Conservation (phyloP, 2,113 vertebrate species). For the Saccopteryx bilineata region DNA sequence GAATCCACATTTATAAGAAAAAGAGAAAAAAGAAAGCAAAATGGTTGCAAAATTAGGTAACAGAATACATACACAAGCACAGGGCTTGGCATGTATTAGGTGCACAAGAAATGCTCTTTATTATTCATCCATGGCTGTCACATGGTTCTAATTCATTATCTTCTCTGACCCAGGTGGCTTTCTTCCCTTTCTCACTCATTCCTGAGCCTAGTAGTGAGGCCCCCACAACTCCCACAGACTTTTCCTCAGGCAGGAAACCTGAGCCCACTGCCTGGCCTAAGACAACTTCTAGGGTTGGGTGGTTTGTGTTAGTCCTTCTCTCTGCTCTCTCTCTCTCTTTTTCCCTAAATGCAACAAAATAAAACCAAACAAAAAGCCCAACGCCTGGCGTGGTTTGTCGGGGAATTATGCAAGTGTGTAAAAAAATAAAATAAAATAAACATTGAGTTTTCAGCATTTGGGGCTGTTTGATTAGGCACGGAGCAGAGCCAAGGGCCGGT, state of each 20-base stretch:
- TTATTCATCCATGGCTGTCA: constrained; percentile 25
- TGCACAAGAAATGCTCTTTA: constrained; percentile 59
- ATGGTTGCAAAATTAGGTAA: constrained; percentile 15
- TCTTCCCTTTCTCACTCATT: constrained; percentile 71
- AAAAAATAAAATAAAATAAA: constrained; percentile 87
- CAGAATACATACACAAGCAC: background rate
- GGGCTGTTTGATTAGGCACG: constrained; percentile 82
- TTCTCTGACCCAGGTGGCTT: constrained; percentile 73
- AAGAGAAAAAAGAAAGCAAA: background rate
- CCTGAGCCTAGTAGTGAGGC: constrained; percentile 56
- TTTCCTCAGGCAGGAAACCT: constrained; percentile 81
- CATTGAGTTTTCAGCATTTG: constrained; percentile 82
- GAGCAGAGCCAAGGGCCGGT: constrained; percentile 71
- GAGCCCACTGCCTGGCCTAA: constrained; percentile 74
- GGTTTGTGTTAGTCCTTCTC: constrained; percentile 76
- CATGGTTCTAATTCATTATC: constrained; percentile 76
- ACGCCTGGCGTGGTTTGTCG: constrained; percentile 80
- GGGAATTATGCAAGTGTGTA: constrained; percentile 86
- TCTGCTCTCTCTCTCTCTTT: constrained; percentile 53
- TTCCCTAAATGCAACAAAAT: constrained; percentile 81
- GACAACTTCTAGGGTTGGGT: constrained; percentile 71
- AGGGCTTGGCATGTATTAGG: constrained; percentile 35
- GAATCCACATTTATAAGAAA: background rate
- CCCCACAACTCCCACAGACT: constrained; percentile 68
- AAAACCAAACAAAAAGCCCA: constrained; percentile 85